Base-by-base conservation (phyloP, 2,888 invertebrate genomes). In the Morinoia aosen region DNA sequence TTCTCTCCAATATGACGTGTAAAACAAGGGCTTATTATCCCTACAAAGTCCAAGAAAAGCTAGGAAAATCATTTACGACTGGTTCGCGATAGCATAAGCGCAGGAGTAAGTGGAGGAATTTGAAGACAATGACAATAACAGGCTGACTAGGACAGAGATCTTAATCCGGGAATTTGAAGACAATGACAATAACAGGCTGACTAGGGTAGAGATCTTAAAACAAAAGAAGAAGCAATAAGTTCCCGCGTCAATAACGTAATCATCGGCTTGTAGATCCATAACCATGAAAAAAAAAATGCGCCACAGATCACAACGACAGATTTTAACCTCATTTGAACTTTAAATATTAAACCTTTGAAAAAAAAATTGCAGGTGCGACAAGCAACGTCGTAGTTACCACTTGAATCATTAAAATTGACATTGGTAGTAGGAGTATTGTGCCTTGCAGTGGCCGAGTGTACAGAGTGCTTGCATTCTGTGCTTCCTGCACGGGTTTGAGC, bases 131-230 rank as follows among this genome's bases (percentile, higher is more conserved):
- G 39, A 61, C 95, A 95, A 0, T 64, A 76, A n/a, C 64, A 95
- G 76, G 95, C 16, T 95, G 95, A 64, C 16, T 33, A 12, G 48
- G 2, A 90, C 90, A 40, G 48, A 33, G 25, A 10, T 48, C 48
- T 14, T 11, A 33, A 0, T 57, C 39, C 57, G 58, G 58, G 58
- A 3, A 14, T 12, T 10, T 48, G 95, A 61, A 56, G 76, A 64
- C 76, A 95, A 76, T 76, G 39, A 61, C 95, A 95, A 0, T 64
- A 76, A n/a, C 64, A 95, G 76, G 95, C 16, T 95, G 95, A 64
- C 16, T 95, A 61, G 39, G 11, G 39, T 10, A 40, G 76, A 76
- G 48, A 94, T 39, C 94, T 11, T 57, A 76, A 94, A 33, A 3
- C 58, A 88, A 33, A 39, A 33, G 1, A 88, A 88, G 12, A 12